Evolutionary conservation across 2,888 invertebrate species (phyloP).

Genomic region (Eilema sororculum): DNA sequence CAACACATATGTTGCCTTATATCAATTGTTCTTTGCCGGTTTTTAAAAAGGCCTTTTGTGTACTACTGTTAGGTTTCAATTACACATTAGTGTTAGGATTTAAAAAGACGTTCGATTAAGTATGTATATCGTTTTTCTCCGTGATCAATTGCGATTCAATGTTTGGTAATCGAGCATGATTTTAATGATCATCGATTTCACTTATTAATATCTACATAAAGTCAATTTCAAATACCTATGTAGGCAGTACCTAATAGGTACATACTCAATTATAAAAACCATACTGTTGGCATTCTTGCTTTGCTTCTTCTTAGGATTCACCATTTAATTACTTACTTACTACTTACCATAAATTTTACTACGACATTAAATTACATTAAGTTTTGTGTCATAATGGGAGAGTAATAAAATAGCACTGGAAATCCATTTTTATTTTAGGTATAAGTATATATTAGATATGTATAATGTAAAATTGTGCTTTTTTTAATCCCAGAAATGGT

Average conservation of each 20-base stretch:
- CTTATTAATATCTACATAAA: neutral
- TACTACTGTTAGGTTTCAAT: neutral
- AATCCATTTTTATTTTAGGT: neutral
- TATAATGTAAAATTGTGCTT: neutral
- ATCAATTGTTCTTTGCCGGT: neutral
- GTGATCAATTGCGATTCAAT: slow-evolving; percentile 10
- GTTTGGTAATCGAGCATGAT: slow-evolving; percentile 7
- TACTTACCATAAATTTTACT: no score
- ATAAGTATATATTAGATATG: neutral
- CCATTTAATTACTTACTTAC: no score
- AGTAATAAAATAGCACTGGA: neutral
- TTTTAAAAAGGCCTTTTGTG: neutral
- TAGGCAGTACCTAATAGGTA: no score
- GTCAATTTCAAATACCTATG: neutral
- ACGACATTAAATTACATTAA: neutral
- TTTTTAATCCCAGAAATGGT: neutral
- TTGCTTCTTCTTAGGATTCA: neutral
- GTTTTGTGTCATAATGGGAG: neutral
- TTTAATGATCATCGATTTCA: slow-evolving; percentile 12
- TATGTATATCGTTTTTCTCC: no score
- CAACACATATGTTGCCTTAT: neutral
- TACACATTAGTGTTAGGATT: neutral
- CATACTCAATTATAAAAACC: neutral
- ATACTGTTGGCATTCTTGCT: neutral
- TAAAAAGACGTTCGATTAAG: neutral